Evolutionary conservation across 2,113 vertebrate genomes (phyloP), one percentile per base, ranked within the genome.

Genomic region (Conger conger): DNA sequence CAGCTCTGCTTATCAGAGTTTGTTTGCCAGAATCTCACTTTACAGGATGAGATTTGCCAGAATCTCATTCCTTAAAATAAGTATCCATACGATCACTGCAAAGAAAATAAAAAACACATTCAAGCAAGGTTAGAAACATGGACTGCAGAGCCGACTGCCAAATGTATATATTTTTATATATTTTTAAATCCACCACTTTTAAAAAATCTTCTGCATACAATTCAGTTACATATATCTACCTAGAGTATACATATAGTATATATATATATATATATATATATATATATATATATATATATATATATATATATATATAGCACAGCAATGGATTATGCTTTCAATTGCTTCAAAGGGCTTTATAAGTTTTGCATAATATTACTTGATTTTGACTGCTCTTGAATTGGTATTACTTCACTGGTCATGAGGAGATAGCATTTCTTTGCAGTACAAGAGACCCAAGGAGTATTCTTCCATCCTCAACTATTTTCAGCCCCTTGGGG

Each of bases 331-430:
- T 42, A 81, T 73, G 68, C 17, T 60, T 53, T 60, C 73, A 30
- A 86, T 38, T 82, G 50, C 84, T 88, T 81, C 76, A 81, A 63
- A 81, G 86, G 81, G 18, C 80, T 54, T 23, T 3, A 45, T n/a
- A 11, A 36, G 42, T 35, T 79, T 87, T 81, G 33, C 33, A n/a
- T 38, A 37, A 63, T 68, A 37, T 33, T 80, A 36, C 18, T 15
- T 80, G 38, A 85, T 42, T 85, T 63, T 45, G 57, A 63, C 53
- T 4, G 9, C 83, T 40, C 35, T 80, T 54, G 11, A 60, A 18
- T 40, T 7, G 54, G 13, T 80, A 80, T 42, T 80, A 18, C 54
- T 45, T 85, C 37, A 42, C 35, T 40, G 53, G 53, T 60, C 16
- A 18, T 23, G 78, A 63, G 57, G 78, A 80, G 54, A 20, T 13